Base-by-base conservation (phyloP, 2,888 invertebrate genomes). In the Tinea trinotella region DNA sequence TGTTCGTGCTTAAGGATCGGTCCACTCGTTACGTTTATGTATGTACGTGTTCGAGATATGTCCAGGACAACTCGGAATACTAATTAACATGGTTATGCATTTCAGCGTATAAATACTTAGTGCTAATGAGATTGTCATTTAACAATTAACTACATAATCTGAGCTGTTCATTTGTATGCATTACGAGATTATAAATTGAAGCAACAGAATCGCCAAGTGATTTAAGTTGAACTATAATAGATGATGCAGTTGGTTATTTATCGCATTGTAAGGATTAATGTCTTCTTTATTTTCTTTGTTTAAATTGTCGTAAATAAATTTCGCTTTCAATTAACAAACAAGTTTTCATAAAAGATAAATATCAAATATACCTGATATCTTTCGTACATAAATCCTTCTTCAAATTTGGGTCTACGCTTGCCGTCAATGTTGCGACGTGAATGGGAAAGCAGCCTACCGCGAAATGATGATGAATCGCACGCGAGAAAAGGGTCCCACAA, bases 1-100 rank as follows among this genome's bases (percentile, higher is more conserved):
- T 68, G 82, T 76, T 81, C 85, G 85, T 84, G 85, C 77, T 68
- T 64, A 10, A 67, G 70, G 65, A 77, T 68, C 75, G 76, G 84
- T 82, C 83, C 83, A 82, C 83, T 85, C 83, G 81, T 83, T 83
- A 83, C 81, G 76, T 83, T 83, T 84, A 83, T 74, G 78, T 84
- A 83, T 74, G 79, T 76, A 71, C 76, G 71, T 78, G 81, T 81
- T 80, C 80, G 74, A 53, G 53, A 83, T 81, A 80, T 83, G 83
- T 82, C 72, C 75, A 64, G 71, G 76, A 74, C 76, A 80, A 84
- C 84, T 84, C 82, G 78, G 84, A 83, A 83, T 85, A 85, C 84
- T 84, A 84, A 85, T 84, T 84, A 82, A 67, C 9, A 40, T 40
- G 40, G 40, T 40, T 40, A 40, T 40, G 15, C 19, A 19, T 10